Evolutionary conservation across 1,140 invertebrate species (phyloP).

Genomic region (Drosophila tsacasi): DNA sequence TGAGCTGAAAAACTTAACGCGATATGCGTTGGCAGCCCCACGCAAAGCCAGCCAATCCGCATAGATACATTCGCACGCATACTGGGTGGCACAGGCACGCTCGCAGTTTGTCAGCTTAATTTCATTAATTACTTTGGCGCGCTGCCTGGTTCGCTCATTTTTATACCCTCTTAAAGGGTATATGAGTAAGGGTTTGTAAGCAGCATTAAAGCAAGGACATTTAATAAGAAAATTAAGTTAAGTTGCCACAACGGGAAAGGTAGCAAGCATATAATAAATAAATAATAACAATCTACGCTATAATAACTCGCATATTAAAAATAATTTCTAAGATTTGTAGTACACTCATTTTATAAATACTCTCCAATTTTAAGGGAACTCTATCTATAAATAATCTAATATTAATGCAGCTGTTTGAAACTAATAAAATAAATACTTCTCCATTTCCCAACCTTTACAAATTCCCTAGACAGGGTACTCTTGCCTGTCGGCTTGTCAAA

Average conservation of each 20-base stretch:
- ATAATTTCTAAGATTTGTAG: too few species aligned
- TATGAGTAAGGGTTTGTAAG: background rate
- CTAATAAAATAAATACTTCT: too few species aligned
- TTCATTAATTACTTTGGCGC: slow-evolving; percentile 71
- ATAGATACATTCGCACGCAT: slow-evolving; percentile 10
- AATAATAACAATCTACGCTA: too few species aligned
- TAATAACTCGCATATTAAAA: too few species aligned
- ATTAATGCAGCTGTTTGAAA: too few species aligned
- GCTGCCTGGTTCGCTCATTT: slow-evolving; percentile 6
- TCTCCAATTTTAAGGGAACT: too few species aligned
- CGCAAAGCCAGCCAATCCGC: slow-evolving; percentile 19
- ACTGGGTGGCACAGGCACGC: slow-evolving; percentile 5
- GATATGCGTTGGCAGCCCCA: slow-evolving; percentile 14
- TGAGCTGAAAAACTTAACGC: slow-evolving; percentile 41
- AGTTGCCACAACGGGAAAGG: too few species aligned
- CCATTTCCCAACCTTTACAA: too few species aligned
- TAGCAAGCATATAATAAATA: too few species aligned
- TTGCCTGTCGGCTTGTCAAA: background rate
- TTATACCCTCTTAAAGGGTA: background rate
- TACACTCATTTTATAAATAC: too few species aligned
- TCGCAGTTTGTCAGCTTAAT: slow-evolving; percentile 63
- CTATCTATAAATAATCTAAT: too few species aligned
- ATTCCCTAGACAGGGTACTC: background rate
- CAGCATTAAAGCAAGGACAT: background rate
- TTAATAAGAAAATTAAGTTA: background rate